These are phyloP conservation scores for Odiellus spinosus DNA, from an alignment of 2,888 invertebrate genomes.

Conservation along the genomic window DNA sequence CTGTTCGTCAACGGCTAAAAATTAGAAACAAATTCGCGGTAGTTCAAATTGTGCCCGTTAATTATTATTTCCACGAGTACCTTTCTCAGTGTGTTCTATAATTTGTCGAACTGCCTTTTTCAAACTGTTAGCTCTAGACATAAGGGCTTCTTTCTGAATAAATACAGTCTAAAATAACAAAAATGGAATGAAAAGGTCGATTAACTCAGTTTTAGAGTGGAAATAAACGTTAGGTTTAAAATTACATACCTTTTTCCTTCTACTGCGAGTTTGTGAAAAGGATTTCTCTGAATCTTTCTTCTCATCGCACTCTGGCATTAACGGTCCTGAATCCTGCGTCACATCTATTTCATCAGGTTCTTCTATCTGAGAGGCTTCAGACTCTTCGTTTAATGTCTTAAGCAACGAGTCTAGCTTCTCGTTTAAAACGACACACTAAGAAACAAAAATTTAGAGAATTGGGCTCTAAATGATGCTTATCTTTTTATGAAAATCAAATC, in stretches of 20 bases:
- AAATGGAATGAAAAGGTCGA: no score
- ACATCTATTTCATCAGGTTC: no score
- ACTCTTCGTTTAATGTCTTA: slow-evolving; percentile 52
- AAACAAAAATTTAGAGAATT: slow-evolving; percentile 10
- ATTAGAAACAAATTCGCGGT: slow-evolving; percentile 11
- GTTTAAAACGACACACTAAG: slow-evolving; percentile 49
- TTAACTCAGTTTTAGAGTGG: no score
- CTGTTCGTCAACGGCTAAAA: slow-evolving; percentile 45
- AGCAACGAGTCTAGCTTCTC: slow-evolving; percentile 58
- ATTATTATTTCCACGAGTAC: no score
- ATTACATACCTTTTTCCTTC: slow-evolving; percentile 11
- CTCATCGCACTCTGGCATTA: not conserved
- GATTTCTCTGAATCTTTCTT: not conserved
- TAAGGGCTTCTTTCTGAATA: slow-evolving; percentile 35
- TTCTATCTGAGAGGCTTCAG: slow-evolving; percentile 28
- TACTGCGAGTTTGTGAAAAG: slow-evolving; percentile 1
- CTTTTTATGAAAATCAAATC: not conserved
- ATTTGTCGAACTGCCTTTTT: slow-evolving; percentile 64
- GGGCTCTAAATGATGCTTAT: slow-evolving; percentile 5
- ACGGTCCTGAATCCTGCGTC: no score
- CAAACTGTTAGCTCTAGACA: slow-evolving; percentile 57
- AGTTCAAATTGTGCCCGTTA: no score
- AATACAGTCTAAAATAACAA: slow-evolving; percentile 22
- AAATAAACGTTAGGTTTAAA: no score
- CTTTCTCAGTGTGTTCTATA: slow-evolving; percentile 60